Evolutionary conservation across 2,797 vertebrate genomes (phyloP), one percentile per base, ranked within the genome.

Genomic region (Nothura maculosa): DNA sequence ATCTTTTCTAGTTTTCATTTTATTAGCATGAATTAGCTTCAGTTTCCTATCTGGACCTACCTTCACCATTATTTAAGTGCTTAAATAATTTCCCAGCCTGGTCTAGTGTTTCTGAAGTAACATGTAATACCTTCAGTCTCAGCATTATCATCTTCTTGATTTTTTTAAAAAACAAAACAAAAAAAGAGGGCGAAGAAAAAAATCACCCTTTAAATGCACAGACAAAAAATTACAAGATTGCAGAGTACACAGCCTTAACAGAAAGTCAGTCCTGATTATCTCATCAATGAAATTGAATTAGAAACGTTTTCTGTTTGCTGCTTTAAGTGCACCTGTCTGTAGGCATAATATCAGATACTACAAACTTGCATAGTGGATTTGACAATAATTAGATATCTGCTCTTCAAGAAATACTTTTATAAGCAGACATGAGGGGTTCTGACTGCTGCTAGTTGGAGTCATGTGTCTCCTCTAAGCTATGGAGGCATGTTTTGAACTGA

Each of bases 321-420:
- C 40, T 81, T 81, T 93, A 90, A 89, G 84, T 94, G 73, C 83
- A 94, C 84, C 75, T 95, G 84, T 78, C 91, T 92, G 88, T 82
- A 93, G 82, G 42, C 66, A 66, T 90, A 87, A 92, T 48, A 82
- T 92, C 72, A 82, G 88, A 89, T 58, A 72, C 30, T 74, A 48
- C 43, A 63, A 89, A 58, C 61, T 87, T 89, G 42, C 22, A 40
- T 20, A 95, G 86, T 82, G 94, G 81, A 75, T 87, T 89, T 92
- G 93, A 93, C 88, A 95, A 89, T 94, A 90, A 95, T 91, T 92
- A 90, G 83, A 83, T 94, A 89, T 90, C 61, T 82, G 58, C 54
- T 90, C 62, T 81, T 90, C 62, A 78, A 87, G 45, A 87, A 55
- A 62, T 58, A 68, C 16, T 90, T 92, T 72, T 75, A 78, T 66